Percentiles rank a stretch among this genome's conserved stretches.
phyloP scores from a whole-genome alignment of 1,140 invertebrate species.

The Varroa destructor region DNA sequence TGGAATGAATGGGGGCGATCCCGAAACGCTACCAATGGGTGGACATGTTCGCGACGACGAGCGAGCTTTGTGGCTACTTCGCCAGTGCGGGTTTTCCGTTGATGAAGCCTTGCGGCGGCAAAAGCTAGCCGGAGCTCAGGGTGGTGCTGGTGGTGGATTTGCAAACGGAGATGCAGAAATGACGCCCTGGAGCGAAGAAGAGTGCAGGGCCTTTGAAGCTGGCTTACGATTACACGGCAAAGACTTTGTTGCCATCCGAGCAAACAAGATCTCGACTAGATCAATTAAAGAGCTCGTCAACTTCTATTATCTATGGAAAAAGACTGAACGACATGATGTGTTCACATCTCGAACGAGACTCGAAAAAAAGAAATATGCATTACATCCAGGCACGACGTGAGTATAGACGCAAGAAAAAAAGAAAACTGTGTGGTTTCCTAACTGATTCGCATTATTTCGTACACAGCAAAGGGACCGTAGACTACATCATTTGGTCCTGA shows the following conservation, averaged over 20 bases:
- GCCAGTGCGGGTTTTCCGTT: slow-evolving; percentile 84
- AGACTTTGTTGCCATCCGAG: slow-evolving; percentile 86
- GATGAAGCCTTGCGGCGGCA: slow-evolving; percentile 72
- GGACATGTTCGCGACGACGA: slow-evolving; percentile 80
- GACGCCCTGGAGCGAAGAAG: slow-evolving; percentile 90
- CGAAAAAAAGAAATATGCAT: slow-evolving; percentile 71
- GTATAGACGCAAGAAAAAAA: slow-evolving; percentile 32
- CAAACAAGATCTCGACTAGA: slow-evolving; percentile 75
- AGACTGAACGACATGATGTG: slow-evolving; percentile 87
- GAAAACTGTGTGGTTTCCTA: background rate
- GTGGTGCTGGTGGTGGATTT: slow-evolving; percentile 41
- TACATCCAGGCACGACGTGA: slow-evolving; percentile 61
- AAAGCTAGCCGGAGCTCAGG: slow-evolving; percentile 58
- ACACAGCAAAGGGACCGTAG: background rate
- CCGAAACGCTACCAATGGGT: slow-evolving; percentile 55
- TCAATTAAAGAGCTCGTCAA: slow-evolving; percentile 93
- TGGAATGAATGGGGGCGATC: slow-evolving; percentile 39
- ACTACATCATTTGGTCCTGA: background rate
- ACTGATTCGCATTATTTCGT: background rate
- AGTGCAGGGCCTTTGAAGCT: slow-evolving; percentile 90
- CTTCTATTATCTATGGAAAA: slow-evolving; percentile 98
- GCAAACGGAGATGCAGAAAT: slow-evolving; percentile 40
- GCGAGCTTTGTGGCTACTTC: slow-evolving; percentile 68
- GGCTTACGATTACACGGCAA: slow-evolving; percentile 83
- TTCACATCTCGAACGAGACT: slow-evolving; percentile 63